phyloP scores from a whole-genome alignment of 2,113 vertebrate species.

The Coreoperca whiteheadi region DNA sequence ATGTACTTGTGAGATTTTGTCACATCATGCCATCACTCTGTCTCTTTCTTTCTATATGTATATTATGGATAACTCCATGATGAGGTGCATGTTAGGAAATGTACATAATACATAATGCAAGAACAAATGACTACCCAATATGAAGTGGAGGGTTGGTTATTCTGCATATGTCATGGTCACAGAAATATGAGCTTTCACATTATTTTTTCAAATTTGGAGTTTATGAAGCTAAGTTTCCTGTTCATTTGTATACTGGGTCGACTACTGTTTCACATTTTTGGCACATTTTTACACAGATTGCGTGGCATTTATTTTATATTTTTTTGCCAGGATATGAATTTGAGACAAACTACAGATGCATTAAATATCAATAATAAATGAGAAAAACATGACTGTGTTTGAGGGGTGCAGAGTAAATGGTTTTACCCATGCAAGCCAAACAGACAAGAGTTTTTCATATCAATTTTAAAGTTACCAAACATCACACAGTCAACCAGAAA shows the following conservation, averaged over 20 bases:
- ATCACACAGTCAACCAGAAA: not conserved
- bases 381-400: not conserved
- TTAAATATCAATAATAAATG: not conserved
- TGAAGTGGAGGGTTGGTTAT: not conserved
- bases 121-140: not conserved
- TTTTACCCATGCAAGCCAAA: not conserved
- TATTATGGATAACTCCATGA: not conserved
- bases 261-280: not conserved
- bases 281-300: not conserved
- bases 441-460: not conserved
- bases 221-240: not conserved
- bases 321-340: not conserved
- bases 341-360: not conserved
- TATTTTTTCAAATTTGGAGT: too few relatives aligned
- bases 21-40: not conserved
- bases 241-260: not conserved
- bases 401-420: not conserved
- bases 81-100: not conserved
- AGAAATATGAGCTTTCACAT: too few relatives aligned
- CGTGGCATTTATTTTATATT: too few relatives aligned
- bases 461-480: not conserved
- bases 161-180: not conserved
- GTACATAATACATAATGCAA: not conserved
- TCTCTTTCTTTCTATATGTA: not conserved
- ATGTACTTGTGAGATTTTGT: not conserved